These are phyloP conservation scores for Phodopus roborovskii DNA, from an alignment of 2,113 vertebrate species.

Conservation along the genomic window DNA sequence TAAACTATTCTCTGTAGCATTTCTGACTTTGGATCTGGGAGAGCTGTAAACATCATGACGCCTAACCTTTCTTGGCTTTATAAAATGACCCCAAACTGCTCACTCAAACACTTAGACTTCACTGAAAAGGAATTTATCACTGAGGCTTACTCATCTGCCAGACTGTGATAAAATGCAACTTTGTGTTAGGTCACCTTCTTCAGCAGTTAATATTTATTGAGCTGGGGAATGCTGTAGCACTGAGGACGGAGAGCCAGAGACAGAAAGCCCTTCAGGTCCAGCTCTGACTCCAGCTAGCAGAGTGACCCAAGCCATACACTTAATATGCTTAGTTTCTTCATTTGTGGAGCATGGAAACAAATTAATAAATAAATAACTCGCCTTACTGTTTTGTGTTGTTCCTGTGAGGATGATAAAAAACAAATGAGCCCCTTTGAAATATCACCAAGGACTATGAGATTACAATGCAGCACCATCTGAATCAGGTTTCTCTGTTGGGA, in stretches of 20 bases:
- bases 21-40: conserved; percentile 7
- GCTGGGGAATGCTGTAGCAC: background rate
- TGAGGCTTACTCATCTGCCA: conserved; percentile 49
- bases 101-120: conserved; percentile 50
- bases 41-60: background rate
- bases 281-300: background rate
- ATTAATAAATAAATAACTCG: background rate
- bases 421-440: conserved; percentile 45
- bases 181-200: conserved; percentile 6
- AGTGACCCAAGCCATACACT: background rate
- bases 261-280: background rate
- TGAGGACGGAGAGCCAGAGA: background rate
- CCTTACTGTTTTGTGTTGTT: background rate
- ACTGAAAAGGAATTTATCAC: background rate
- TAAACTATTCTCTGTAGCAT: background rate
- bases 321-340: background rate
- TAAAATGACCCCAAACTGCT: background rate
- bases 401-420: background rate
- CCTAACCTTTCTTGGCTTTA: conserved; percentile 23
- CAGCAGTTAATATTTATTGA: conserved; percentile 46
- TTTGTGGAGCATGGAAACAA: background rate
- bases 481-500: conserved; percentile 46
- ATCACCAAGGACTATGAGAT: background rate
- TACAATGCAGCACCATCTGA: background rate
- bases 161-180: conserved; percentile 43